phyloP scores from a whole-genome alignment of 2,888 invertebrate species.

The Apamea epomidion region DNA sequence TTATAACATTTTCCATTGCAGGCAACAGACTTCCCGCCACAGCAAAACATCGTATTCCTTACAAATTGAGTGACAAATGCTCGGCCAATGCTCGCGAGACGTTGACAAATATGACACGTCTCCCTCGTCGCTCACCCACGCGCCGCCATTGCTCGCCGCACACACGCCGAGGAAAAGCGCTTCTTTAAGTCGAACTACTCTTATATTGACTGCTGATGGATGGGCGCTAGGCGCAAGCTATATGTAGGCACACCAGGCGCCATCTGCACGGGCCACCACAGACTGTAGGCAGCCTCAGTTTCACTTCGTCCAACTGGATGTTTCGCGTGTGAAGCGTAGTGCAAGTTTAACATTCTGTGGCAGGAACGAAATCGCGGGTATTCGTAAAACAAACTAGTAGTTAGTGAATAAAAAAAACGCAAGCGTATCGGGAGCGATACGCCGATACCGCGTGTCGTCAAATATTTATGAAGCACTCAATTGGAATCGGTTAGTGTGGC shows the following conservation, averaged over 20 bases:
- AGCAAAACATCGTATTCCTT: conserved; percentile 60
- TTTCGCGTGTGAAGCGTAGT: neutral
- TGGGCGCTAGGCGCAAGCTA: conserved; percentile 51
- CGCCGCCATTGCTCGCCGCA: conserved; percentile 30
- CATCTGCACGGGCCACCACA: conserved; percentile 7
- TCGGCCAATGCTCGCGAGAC: conserved; percentile 71
- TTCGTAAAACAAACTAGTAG: conserved; percentile 32
- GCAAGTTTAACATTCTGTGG: conserved; percentile 20
- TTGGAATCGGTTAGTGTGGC: conserved; percentile 62
- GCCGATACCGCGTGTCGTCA: conserved; percentile 72
- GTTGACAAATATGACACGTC: conserved; percentile 77
- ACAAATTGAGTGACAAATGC: conserved; percentile 72
- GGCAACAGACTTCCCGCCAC: neutral
- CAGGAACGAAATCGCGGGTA: neutral
- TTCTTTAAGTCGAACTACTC: conserved; percentile 70
- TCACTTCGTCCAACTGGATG: neutral
- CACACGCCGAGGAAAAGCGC: conserved; percentile 61
- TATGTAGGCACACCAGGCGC: conserved; percentile 17
- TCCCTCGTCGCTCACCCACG: conserved; percentile 59
- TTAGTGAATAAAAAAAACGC: conserved; percentile 46
- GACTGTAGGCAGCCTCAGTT: neutral
- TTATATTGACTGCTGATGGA: conserved; percentile 77
- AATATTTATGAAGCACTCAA: conserved; percentile 82
- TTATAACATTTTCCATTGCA: neutral
- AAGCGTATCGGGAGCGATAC: conserved; percentile 44